phyloP scores from a whole-genome alignment of 1,140 invertebrate genomes.

The Wiebesia pumilae region DNA sequence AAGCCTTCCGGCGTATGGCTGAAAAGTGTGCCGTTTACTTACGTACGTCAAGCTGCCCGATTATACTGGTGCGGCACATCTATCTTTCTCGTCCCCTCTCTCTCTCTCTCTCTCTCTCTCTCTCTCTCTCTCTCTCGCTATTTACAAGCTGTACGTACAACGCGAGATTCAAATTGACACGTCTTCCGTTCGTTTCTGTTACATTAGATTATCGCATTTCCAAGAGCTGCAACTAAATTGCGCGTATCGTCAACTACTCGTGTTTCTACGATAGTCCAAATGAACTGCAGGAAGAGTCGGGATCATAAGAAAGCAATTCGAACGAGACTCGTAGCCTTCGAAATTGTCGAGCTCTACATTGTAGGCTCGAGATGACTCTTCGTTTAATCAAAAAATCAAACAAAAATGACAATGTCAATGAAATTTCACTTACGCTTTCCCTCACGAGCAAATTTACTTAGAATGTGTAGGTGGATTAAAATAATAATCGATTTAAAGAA shows the following conservation, averaged over 20 bases:
- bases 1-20: background rate
- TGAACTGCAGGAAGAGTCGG: background rate
- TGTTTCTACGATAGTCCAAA: too few species aligned
- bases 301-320: background rate
- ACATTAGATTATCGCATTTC: background rate
- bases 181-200: background rate
- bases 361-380: too few species aligned
- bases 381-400: background rate
- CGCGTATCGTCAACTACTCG: too few species aligned
- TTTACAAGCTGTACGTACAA: background rate
- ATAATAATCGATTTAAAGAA: too few species aligned
- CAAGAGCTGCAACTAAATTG: too few species aligned
- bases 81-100: background rate
- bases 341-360: background rate
- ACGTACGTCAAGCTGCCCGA: background rate
- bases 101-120: background rate
- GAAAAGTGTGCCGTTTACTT: constrained; percentile 23
- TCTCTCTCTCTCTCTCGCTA: background rate
- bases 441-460: too few species aligned
- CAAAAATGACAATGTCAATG: background rate
- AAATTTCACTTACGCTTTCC: background rate
- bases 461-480: too few species aligned
- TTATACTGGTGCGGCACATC: background rate
- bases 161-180: background rate
- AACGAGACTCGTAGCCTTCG: background rate